These are phyloP conservation scores for Hirudinaria manillensis DNA, from an alignment of 2,888 invertebrate genomes.

Conservation along the genomic window DNA sequence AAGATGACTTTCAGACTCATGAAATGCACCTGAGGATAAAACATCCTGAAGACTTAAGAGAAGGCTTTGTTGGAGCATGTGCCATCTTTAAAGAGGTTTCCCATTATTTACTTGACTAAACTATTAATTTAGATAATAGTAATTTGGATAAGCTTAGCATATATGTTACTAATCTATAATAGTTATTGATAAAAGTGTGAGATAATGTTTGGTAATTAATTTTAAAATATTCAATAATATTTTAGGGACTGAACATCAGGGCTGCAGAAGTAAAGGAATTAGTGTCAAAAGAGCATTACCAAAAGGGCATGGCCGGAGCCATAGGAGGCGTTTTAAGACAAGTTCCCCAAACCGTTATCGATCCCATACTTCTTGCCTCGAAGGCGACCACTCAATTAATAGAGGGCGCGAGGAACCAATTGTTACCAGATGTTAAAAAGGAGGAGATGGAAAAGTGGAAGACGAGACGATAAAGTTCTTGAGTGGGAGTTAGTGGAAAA, in stretches of 20 bases:
- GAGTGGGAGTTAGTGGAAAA: no score
- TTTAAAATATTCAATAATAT: neutral
- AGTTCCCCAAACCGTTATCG: slow-evolving; percentile 76
- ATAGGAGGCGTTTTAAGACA: slow-evolving; percentile 84
- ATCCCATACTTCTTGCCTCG: slow-evolving; percentile 82
- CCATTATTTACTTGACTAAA: neutral
- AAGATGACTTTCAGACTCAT: slow-evolving; percentile 47
- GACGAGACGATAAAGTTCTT: slow-evolving; percentile 31
- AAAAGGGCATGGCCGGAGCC: slow-evolving; percentile 70
- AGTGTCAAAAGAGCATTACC: slow-evolving; percentile 78
- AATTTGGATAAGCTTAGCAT: no score
- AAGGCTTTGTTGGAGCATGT: slow-evolving; percentile 86
- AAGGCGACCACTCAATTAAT: slow-evolving; percentile 81
- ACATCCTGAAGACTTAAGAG: slow-evolving; percentile 80
- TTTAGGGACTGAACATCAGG: slow-evolving; percentile 82
- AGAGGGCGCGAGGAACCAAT: slow-evolving; percentile 81
- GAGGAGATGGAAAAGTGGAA: slow-evolving; percentile 78
- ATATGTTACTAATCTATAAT: no score
- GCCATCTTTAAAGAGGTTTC: slow-evolving; percentile 77
- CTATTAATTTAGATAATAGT: neutral
- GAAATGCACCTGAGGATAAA: slow-evolving; percentile 40
- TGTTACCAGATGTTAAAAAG: slow-evolving; percentile 74
- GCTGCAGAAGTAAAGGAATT: slow-evolving; percentile 78
- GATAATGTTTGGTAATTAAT: neutral
- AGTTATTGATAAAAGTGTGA: no score